Evolutionary conservation across 2,888 invertebrate species (phyloP).

Genomic region (Lamellibrachia columna): DNA sequence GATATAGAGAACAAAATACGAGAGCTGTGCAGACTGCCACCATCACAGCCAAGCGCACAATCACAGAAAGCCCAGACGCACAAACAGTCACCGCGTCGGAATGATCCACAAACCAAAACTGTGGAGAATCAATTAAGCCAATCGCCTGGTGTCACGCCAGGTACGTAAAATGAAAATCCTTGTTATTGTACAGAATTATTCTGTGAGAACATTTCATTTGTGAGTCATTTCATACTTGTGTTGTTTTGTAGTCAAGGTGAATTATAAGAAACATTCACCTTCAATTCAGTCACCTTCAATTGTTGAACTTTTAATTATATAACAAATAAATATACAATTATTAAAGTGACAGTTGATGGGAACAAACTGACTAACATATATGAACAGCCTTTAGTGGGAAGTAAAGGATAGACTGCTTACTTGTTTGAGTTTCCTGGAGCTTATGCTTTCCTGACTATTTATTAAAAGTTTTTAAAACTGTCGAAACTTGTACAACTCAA

Average conservation of each 20-base stretch:
- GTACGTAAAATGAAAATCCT: not conserved
- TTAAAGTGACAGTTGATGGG: no score
- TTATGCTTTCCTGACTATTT: no score
- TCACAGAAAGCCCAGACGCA: not conserved
- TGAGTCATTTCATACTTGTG: not conserved
- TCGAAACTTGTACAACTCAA: not conserved
- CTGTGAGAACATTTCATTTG: not conserved
- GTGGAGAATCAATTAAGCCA: not conserved
- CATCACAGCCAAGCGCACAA: not conserved
- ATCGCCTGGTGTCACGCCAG: not conserved
- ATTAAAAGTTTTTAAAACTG: no score
- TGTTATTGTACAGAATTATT: no score
- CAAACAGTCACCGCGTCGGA: not conserved
- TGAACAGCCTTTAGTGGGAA: no score
- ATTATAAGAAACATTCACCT: no score
- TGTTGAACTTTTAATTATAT: no score
- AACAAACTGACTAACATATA: no score
- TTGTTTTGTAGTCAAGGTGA: not conserved
- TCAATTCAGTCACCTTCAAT: no score
- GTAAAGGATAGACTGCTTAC: no score
- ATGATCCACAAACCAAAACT: not conserved
- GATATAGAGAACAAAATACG: constrained; percentile 11
- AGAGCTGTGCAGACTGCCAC: not conserved
- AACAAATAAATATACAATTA: no score
- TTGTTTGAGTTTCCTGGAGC: no score